These are phyloP conservation scores for Pogonomyrmex barbatus DNA, from an alignment of 1,140 invertebrate genomes.

Conservation along the genomic window DNA sequence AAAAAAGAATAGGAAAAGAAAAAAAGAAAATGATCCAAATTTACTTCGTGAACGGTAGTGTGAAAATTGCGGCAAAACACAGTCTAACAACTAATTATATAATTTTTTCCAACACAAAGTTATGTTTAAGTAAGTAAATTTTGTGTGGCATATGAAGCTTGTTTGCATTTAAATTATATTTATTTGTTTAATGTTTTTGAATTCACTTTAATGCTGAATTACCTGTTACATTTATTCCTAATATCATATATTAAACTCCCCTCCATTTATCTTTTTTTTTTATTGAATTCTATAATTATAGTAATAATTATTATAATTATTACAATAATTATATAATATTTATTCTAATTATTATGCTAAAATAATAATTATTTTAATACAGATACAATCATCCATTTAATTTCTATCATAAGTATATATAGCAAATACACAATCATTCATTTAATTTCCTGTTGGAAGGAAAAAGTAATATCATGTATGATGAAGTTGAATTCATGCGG, in stretches of 20 bases:
- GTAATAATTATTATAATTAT: constrained; percentile 32
- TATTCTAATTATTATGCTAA: constrained; percentile 9
- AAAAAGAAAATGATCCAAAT: neutral
- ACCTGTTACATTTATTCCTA: neutral
- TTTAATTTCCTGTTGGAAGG: constrained; percentile 27
- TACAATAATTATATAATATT: constrained; percentile 14
- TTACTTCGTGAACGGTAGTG: constrained; percentile 17
- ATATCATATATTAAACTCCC: constrained; percentile 7
- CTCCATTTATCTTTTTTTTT: neutral
- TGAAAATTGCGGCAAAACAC: neutral
- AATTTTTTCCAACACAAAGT: constrained; percentile 18
- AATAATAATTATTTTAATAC: constrained; percentile 32
- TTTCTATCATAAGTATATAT: constrained; percentile 16
- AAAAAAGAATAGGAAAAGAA: neutral
- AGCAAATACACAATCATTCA: neutral
- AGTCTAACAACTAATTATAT: neutral
- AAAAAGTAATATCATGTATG: constrained; percentile 21
- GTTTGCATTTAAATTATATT: neutral
- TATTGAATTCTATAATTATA: neutral
- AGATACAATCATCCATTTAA: constrained; percentile 15
- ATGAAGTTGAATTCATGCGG: constrained; percentile 30
- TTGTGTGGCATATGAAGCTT: neutral
- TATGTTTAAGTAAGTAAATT: constrained; percentile 13
- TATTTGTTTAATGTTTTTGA: neutral
- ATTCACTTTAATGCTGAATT: constrained; percentile 9